phyloP scores from a whole-genome alignment of 2,797 vertebrate genomes.

The Cephalopachus bancanus region DNA sequence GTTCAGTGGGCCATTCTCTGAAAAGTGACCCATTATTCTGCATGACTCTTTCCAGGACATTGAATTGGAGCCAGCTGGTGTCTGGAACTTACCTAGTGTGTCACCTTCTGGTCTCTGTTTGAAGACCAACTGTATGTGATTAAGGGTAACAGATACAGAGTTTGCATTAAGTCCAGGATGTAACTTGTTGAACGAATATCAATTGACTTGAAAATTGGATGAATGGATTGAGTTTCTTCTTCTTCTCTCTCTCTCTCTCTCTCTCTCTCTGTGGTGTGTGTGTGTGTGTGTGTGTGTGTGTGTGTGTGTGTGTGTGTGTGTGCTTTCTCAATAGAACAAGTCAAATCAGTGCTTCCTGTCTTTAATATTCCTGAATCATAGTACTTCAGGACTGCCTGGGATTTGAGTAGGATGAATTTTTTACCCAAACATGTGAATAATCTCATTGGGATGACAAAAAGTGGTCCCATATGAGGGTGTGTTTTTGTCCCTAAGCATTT shows the following conservation, averaged over 20 bases:
- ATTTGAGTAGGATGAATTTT: constrained; percentile 39
- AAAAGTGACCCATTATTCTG: constrained; percentile 72
- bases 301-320: no score
- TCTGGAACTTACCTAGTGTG: constrained; percentile 54
- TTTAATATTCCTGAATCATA: constrained; percentile 15
- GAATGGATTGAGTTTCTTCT: constrained; percentile 70
- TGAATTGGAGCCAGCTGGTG: constrained; percentile 81
- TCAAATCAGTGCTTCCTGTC: constrained; percentile 11
- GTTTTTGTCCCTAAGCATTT: neutral
- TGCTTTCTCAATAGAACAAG: neutral
- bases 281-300: no score
- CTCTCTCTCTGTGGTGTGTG: no score
- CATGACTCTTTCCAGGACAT: constrained; percentile 48
- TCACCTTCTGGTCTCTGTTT: constrained; percentile 77
- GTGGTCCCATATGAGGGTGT: neutral
- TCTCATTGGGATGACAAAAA: neutral
- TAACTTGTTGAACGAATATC: constrained; percentile 80
- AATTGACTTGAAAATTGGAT: constrained; percentile 85
- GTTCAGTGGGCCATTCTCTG: constrained; percentile 63
- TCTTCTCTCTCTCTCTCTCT: neutral
- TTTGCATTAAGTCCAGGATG: constrained; percentile 75
- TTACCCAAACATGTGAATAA: neutral
- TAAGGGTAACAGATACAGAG: constrained; percentile 71
- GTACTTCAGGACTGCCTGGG: neutral
- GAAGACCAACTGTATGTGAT: constrained; percentile 75